Evolutionary conservation across 2,797 vertebrate genomes (phyloP), one percentile per base, ranked within the genome.

Genomic region (Spondyliosoma cantharus): DNA sequence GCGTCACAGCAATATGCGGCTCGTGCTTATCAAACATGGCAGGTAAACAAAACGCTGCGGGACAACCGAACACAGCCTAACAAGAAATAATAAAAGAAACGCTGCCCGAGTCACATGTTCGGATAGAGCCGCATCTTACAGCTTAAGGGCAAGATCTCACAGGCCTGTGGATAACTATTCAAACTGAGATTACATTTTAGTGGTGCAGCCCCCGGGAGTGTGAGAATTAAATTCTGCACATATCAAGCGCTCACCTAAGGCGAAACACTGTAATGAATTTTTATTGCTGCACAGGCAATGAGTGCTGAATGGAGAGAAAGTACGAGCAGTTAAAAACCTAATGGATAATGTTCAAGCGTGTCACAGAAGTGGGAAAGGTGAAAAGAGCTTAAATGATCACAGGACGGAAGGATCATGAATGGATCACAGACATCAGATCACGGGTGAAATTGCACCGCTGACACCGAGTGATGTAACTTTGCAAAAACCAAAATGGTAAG

Each of bases 151-250:
- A 24, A 73, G 65, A 81, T 74, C 75, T 85, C 71, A 1, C 54
- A 69, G 72, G 71, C 72, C 82, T 70, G 62, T 49, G 66, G 52
- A 88, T 88, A 89, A 85, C 66, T 70, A 86, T 89, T 91, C 81
- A 83, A 65, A 86, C 62, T 64, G 29, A 92, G 91, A 94, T 93
- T 66, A 84, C 72, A 80, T 91, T 85, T 86, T 56, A 80, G 74
- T 43, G 61, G 43, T 67, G 71, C 73, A 74, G 85, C 84, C 82
- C 69, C 50, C 0, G 46, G 69, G 86, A 88, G 70, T 19, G 32
- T 69, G 81, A 82, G 77, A 88, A 85, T 86, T 81, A 91, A 87
- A 86, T 86, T 79, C 76, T 70, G 73, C 84, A 89, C 87, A 79
- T 88, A 88, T 80, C 84, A 68, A 79, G 71, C 61, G 8, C 59